Evolutionary conservation across 2,888 invertebrate species (phyloP).

Genomic region (Anticlea derivata): DNA sequence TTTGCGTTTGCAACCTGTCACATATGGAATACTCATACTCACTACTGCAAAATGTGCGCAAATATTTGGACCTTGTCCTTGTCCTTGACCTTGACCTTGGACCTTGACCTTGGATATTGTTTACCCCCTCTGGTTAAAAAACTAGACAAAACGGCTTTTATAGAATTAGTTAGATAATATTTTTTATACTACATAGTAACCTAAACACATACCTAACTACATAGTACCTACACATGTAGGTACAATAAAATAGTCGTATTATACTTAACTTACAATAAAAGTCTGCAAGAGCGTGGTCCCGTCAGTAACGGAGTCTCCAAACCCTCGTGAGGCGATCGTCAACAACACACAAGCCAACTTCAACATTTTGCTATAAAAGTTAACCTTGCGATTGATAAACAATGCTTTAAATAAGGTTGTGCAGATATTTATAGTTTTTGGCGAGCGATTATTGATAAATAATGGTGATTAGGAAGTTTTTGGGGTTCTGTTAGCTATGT

Average conservation of each 20-base stretch:
- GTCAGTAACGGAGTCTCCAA: constrained; percentile 31
- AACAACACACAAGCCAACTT: constrained; percentile 21
- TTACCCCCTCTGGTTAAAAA: too few species aligned
- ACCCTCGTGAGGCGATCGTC: constrained; percentile 14
- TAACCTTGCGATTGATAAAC: not conserved
- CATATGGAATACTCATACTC: too few species aligned
- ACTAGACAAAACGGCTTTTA: too few species aligned
- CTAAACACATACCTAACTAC: too few species aligned
- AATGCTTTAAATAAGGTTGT: not conserved
- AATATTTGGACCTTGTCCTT: too few species aligned
- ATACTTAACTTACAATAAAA: constrained; percentile 45
- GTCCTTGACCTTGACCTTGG: too few species aligned
- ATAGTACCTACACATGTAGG: not conserved
- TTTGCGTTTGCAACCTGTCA: too few species aligned
- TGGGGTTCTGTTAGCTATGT: not conserved
- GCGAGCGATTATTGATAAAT: not conserved
- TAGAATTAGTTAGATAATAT: too few species aligned
- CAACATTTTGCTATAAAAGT: constrained; percentile 16
- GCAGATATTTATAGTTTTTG: not conserved
- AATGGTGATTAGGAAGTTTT: not conserved
- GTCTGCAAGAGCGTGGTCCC: constrained; percentile 44
- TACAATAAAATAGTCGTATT: too few species aligned
- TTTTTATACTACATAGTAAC: too few species aligned
- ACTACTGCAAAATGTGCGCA: too few species aligned
- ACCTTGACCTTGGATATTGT: too few species aligned